These are phyloP conservation scores for Rambutsinella grinnellia DNA, from an alignment of 2,888 invertebrate species.

Conservation along the genomic window DNA sequence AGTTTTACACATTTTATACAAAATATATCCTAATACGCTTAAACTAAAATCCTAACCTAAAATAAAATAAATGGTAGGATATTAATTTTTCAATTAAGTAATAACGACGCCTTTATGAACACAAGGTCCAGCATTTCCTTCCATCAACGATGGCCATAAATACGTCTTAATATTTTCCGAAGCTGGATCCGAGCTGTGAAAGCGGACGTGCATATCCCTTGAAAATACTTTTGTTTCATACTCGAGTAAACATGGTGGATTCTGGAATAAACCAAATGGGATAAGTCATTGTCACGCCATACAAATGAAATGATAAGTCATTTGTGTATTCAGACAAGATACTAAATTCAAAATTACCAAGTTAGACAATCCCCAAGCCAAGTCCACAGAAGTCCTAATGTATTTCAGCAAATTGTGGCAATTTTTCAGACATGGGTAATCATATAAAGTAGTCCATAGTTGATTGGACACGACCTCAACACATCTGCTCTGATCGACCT, in stretches of 20 bases:
- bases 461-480: constrained; percentile 72
- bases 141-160: constrained; percentile 89
- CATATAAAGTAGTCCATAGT: constrained; percentile 90
- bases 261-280: no score
- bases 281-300: no score
- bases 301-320: no score
- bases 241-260: constrained; percentile 70
- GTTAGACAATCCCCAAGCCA: constrained; percentile 89
- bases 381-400: constrained; percentile 83
- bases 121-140: constrained; percentile 74
- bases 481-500: constrained; percentile 72
- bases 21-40: no score
- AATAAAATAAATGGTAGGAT: no score
- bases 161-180: constrained; percentile 83
- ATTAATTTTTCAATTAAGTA: no score
- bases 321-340: no score
- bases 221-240: constrained; percentile 76
- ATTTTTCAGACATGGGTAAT: constrained; percentile 88
- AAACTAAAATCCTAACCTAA: no score
- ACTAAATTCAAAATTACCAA: constrained; percentile 72
- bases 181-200: constrained; percentile 81
- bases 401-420: constrained; percentile 85
- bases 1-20: no score
- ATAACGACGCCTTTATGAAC: constrained; percentile 89
- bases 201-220: constrained; percentile 83